Base-by-base conservation (phyloP, 2,888 invertebrate genomes). In the Rhamphomyia laevipes region DNA sequence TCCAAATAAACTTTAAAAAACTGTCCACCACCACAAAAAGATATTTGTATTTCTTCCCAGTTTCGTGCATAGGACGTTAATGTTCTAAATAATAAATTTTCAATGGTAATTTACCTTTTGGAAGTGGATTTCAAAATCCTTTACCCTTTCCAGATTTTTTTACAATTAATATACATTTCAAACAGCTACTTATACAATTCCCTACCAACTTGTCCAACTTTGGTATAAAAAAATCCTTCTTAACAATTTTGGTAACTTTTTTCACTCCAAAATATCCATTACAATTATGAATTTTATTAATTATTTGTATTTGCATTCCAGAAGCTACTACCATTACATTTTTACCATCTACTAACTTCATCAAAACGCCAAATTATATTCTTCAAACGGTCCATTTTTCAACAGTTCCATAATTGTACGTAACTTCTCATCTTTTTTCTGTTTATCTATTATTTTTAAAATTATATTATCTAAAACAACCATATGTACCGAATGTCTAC, bases 201-300 rank as follows among this genome's bases (percentile, higher is more conserved):
- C 23, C n/a, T 16, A 37, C 16, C 13, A 15, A 4, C 3, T 37
- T 16, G 15, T 37, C 33, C 16, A 37, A 37, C n/a, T 15, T 37
- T 4, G 52, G 52, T 15, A 57, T 52, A 30, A 16, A 54, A 42
- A 48, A 54, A 3, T 43, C n/a, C 35, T 50, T 52, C 18, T 54
- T 51, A 3, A 56, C 10, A 2, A 51, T 18, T 7, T 53, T 52
- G 31, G 38, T 45, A 0, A 46, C 55, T 41, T 54, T 55, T 31
- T 47, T 51, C 9, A 33, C 18, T n/a, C 41, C 40, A 21, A 49
- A 56, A 21, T 54, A 51, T n/a, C 53, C 52, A 47, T 56, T 51
- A 0, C 46, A 18, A n/a, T n/a, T n/a, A 33, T 47, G 50, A 2
- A 12, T 6, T 9, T 12, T 17, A 10, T 13, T 43, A 11, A 55